Evolutionary conservation across 92 coral and sea anemone species (phyloP), one percentile per base, ranked within the genome.

Genomic region (Bergia puertoricense): DNA sequence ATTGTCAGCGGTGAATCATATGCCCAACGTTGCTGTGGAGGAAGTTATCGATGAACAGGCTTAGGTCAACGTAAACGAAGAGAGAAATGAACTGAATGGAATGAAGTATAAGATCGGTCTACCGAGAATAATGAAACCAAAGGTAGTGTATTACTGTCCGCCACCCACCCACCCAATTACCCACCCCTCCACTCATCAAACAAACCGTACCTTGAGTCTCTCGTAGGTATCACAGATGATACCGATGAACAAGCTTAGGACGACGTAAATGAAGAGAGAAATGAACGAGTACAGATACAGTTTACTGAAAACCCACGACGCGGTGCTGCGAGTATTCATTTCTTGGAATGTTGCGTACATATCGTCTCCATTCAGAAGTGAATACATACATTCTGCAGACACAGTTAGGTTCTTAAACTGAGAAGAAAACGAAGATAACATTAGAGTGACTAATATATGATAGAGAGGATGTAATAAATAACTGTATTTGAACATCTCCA

Each of bases 321-420:
- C 89, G 0, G 57, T 20, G 72, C 88, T 94, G 16, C 89, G 89
- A 0, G 65, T 85, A 45, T 77, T 67, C 82, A 69, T 65, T 8
- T 92, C 86, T 10, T 91, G 74, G 79, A 91, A 96, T 0, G 99
- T 95, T 30, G 91, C 91, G 71, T 40, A 96, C 95, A 96, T 89
- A 81, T 96, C 99, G 89, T 96, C 99, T 30, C 99, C 99, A 87
- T 96, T 96, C 82, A 96, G 78, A 74, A 96, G 93, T 3, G 99
- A 95, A 68, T 91, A 96, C 88, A 96, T 85, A 80, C 98, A 95
- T 77, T 96, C 99, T 1, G 99, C 98, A 23, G 96, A 90, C 37
- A 94, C 89, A 13, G 96, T 88, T 22, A 91, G 89, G 20, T 90
- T 76, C 71, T 85, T 91, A 86, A 97, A 97, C 99, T 97, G 74